These are phyloP conservation scores for Bimastos eiseni DNA, from an alignment of 2,888 invertebrate species.

Conservation along the genomic window DNA sequence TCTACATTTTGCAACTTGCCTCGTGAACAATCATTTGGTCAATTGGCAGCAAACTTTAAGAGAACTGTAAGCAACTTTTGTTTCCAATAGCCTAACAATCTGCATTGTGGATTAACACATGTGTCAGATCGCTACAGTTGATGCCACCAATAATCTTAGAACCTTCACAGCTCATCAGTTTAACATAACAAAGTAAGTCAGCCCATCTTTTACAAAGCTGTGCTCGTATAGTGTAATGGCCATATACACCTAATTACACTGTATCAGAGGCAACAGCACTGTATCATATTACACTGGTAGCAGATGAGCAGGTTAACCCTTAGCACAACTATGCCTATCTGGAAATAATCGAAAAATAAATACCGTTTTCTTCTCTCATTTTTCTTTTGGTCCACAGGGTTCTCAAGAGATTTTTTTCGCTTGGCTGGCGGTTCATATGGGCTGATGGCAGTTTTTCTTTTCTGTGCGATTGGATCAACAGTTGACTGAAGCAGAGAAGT, in stretches of 20 bases:
- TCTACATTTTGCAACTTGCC: background rate
- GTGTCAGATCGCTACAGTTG: background rate
- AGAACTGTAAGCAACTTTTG: background rate
- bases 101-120: background rate
- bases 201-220: too few species aligned
- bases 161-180: background rate
- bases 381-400: background rate
- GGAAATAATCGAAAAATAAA: background rate
- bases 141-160: background rate
- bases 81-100: background rate
- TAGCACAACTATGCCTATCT: too few species aligned
- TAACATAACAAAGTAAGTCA: background rate
- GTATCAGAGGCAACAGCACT: too few species aligned
- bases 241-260: too few species aligned
- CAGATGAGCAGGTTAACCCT: too few species aligned
- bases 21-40: background rate
- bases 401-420: background rate
- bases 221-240: too few species aligned
- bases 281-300: too few species aligned
- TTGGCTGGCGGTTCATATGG: background rate
- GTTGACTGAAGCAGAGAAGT: background rate
- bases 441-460: background rate
- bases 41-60: background rate
- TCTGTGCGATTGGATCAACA: background rate
- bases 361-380: background rate